Base-by-base conservation (phyloP, 1,140 invertebrate species). In the Neuroterus valhalla region DNA sequence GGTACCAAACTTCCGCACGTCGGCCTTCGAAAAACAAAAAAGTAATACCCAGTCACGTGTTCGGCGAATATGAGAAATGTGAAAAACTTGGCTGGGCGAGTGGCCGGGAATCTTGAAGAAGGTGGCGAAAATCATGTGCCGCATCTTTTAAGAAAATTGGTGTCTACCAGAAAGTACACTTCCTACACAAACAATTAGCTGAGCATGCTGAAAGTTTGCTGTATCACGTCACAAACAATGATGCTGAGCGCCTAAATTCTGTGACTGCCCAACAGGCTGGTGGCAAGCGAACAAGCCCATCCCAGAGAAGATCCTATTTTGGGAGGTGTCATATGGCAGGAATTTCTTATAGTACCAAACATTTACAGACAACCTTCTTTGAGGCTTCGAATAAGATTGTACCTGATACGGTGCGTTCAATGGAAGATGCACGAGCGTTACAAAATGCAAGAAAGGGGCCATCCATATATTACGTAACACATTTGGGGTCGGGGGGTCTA, bases 151-250 rank as follows among this genome's bases (percentile, higher is more conserved):
- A 6, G 31, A 31, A 31, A 31, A 31, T 31, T 5, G 1, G 31
- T 31, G 31, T 31, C 31, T 31, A 31, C 5, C 31, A 31, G 8
- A 31, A 31, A 31, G 31, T 31, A 31, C 31, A 31, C 31, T 31
- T 31, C 4, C 31, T 31, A 6, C 31, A 31, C 31, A 31, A 31
- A 31, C 4, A 3, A 14, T 19, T 46, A 73, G 17, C 15, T 73
- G 45, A 72, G 70, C 50, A 81, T 71, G 69, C 80, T 50, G 19
- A 69, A 2, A 80, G 80, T 62, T 74, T 86, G 19, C 71, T 89
- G 6, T 31, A 79, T 6, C 81, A 88, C 44, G 78, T 83, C n/a
- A 87, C 85, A 21, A 90, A 83, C 67, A 90, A 89, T 74, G 38
- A 76, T 55, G 84, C 82, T 17, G 89, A 91, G 80, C 17, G 66